A percentile compares a stretch with the other conserved stretches of the same genome.
phyloP scores from a whole-genome alignment of 2,113 vertebrate species.

The Pontoporia blainvillei region DNA sequence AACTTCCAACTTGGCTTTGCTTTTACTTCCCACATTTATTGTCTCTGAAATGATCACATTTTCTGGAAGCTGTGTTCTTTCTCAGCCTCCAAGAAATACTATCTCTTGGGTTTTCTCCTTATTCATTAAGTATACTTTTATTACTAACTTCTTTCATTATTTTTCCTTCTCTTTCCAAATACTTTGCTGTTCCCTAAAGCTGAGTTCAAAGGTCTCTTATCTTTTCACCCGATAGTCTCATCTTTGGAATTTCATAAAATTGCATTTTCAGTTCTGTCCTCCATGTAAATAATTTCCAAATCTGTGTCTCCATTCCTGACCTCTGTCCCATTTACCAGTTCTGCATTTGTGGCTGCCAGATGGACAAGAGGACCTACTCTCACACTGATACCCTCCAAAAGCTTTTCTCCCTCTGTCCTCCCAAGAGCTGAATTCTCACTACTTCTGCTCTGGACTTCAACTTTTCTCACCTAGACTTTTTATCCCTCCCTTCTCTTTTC shows the following conservation, averaged over 20 bases:
- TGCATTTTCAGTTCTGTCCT: not conserved
- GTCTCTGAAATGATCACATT: not conserved
- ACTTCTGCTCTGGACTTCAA: not conserved
- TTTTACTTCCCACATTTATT: not conserved
- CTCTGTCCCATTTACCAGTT: not conserved
- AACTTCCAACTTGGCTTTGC: not conserved
- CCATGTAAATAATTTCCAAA: not conserved
- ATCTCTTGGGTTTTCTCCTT: not conserved
- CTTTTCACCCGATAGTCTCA: not conserved
- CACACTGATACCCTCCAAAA: not conserved
- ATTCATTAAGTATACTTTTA: not conserved
- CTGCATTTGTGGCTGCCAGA: not conserved
- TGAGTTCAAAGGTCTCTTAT: not conserved
- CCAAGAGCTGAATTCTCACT: not conserved
- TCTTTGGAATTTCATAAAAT: not conserved
- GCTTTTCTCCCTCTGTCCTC: not conserved
- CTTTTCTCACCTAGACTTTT: not conserved
- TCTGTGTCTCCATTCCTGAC: not conserved
- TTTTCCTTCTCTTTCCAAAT: not conserved
- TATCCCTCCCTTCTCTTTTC: not conserved
- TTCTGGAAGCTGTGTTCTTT: not conserved
- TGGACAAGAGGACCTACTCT: not conserved
- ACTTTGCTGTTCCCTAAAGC: not conserved
- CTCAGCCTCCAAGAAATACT: not conserved
- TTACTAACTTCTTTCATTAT: not conserved